phyloP scores from a whole-genome alignment of 2,888 invertebrate genomes.

The Alentia gelatinosa region DNA sequence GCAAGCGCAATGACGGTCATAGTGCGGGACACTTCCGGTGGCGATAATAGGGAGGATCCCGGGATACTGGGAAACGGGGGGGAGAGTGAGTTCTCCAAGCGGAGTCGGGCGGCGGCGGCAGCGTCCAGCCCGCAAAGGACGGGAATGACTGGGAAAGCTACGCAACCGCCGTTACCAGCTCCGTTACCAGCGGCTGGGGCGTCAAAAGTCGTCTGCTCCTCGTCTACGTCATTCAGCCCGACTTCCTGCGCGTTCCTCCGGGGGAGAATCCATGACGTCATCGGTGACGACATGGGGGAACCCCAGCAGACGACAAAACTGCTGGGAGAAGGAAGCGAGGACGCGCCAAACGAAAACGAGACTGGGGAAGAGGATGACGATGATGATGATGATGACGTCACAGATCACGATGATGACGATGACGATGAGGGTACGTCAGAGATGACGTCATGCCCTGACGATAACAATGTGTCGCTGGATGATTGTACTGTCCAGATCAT shows the following conservation, averaged over 20 bases:
- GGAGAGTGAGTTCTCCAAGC: too few relatives aligned
- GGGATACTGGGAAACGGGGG: too few relatives aligned
- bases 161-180: too few relatives aligned
- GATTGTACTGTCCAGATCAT: slow-evolving; percentile 27
- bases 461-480: not conserved
- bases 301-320: slow-evolving; percentile 32
- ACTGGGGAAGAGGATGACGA: not conserved
- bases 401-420: not conserved
- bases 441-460: not conserved
- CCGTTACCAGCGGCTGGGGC: too few relatives aligned
- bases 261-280: not conserved
- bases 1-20: not conserved
- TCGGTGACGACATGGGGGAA: not conserved
- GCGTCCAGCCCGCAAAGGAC: not conserved
- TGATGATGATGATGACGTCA: not conserved
- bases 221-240: not conserved
- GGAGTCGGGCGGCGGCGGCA: too few relatives aligned
- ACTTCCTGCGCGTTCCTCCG: not conserved
- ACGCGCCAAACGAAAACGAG: not conserved
- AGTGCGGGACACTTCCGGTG: not conserved
- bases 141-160: too few relatives aligned
- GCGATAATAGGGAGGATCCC: not conserved
- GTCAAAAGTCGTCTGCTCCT: not conserved
- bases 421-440: not conserved
- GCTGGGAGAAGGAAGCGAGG: not conserved